These are phyloP conservation scores for Neodiprion fabricii DNA, from an alignment of 1,140 invertebrate genomes.

Conservation along the genomic window DNA sequence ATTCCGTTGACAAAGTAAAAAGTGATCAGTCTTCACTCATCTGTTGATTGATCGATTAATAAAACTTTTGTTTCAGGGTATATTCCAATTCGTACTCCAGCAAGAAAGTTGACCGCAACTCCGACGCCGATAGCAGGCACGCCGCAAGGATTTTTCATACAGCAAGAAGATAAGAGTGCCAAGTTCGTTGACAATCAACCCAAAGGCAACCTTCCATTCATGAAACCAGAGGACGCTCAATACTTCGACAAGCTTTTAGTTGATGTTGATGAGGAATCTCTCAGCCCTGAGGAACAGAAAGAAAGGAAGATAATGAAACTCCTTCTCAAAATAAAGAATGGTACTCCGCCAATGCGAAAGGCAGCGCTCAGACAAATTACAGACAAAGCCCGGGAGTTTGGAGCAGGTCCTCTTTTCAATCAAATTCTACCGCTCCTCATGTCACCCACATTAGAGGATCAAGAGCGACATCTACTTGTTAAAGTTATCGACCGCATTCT, in stretches of 20 bases:
- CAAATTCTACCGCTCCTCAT: slow-evolving; percentile 98
- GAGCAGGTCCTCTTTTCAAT: slow-evolving; percentile 97
- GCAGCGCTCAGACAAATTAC: slow-evolving; percentile 97
- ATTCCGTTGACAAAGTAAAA: slow-evolving; percentile 17
- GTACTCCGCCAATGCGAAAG: slow-evolving; percentile 99
- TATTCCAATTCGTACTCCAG: slow-evolving; percentile 96
- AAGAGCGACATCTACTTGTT: slow-evolving; percentile 98
- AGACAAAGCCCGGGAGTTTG: slow-evolving; percentile 97
- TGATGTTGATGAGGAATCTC: slow-evolving; percentile 96
- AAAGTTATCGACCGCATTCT: slow-evolving; percentile 99
- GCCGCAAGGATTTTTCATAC: slow-evolving; percentile 96
- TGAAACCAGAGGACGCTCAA: slow-evolving; percentile 99
- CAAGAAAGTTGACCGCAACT: slow-evolving; percentile 95
- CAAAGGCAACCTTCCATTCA: slow-evolving; percentile 95
- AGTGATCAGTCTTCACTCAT: not conserved
- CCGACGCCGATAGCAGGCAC: slow-evolving; percentile 95
- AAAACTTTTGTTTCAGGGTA: slow-evolving; percentile 69
- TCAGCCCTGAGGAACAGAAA: slow-evolving; percentile 96
- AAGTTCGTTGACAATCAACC: slow-evolving; percentile 97
- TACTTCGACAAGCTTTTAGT: slow-evolving; percentile 99
- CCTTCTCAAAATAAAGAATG: slow-evolving; percentile 98
- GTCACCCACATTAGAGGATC: slow-evolving; percentile 99
- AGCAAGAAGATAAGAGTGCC: slow-evolving; percentile 83
- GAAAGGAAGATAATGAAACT: slow-evolving; percentile 99
- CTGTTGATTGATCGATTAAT: not conserved